Conservation (phyloP, 2,797 vertebrate species). For the Falco peregrinus region DNA sequence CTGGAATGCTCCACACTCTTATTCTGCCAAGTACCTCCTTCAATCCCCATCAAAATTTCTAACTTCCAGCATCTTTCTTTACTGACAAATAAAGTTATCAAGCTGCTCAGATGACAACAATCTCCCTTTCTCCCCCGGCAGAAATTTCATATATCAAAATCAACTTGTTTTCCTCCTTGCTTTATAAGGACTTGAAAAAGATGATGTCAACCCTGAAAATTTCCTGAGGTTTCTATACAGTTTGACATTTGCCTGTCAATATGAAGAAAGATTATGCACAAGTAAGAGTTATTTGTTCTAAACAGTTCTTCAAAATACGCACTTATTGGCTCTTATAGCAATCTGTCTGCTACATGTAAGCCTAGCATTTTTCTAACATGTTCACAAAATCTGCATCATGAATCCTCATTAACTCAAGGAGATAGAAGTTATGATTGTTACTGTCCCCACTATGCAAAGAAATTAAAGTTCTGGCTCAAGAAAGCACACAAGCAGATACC, state of each 20-base stretch:
- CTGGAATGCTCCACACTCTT: neutral
- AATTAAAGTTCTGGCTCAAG: neutral
- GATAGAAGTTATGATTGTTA: neutral
- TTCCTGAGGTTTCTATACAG: neutral
- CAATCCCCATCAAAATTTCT: neutral
- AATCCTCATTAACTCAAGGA: constrained; percentile 34
- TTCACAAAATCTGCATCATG: neutral
- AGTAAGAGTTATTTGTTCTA: constrained; percentile 29
- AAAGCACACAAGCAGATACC: neutral
- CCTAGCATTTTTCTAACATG: neutral
- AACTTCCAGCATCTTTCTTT: neutral
- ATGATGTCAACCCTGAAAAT: constrained; percentile 6
- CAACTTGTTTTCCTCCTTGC: constrained; percentile 10
- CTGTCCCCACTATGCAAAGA: neutral
- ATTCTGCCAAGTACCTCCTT: neutral
- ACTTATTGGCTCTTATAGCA: neutral
- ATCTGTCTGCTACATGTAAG: neutral
- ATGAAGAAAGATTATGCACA: constrained; percentile 18
- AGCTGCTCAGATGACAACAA: neutral
- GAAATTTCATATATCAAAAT: neutral
- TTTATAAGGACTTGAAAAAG: constrained; percentile 9
- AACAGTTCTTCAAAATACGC: constrained; percentile 11
- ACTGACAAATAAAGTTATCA: neutral
- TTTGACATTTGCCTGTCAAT: constrained; percentile 34
- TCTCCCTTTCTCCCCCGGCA: neutral